These are phyloP conservation scores for Dipodomys spectabilis DNA, from an alignment of 2,113 vertebrate species.

Conservation along the genomic window DNA sequence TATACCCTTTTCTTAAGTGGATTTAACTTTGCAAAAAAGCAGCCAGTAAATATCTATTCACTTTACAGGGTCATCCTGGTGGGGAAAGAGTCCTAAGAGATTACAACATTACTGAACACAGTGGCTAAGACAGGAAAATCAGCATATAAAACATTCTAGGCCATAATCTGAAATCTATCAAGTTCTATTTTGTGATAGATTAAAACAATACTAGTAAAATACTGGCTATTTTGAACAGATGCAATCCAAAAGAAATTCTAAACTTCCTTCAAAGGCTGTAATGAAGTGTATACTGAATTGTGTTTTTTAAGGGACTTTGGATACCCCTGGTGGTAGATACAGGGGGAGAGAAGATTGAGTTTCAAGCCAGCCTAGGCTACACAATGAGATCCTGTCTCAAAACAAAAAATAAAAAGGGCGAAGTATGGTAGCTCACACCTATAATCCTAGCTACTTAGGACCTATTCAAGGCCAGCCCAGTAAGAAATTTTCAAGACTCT, in stretches of 20 bases:
- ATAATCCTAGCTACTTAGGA: too few species aligned
- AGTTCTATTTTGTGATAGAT: neutral
- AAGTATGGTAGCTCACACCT: too few species aligned
- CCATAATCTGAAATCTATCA: neutral
- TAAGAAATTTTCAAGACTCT: too few species aligned
- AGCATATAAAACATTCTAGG: neutral
- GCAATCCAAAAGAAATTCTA: neutral
- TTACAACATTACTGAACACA: neutral
- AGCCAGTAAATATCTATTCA: neutral
- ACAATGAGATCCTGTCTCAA: too few species aligned
- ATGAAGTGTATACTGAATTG: neutral
- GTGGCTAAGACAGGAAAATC: neutral
- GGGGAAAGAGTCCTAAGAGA: neutral
- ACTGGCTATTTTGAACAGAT: neutral
- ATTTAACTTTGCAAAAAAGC: neutral
- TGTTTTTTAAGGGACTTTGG: too few species aligned
- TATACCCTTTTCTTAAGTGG: neutral
- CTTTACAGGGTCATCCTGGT: neutral
- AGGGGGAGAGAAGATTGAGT: too few species aligned
- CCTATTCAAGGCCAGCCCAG: too few species aligned
- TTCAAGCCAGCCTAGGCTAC: too few species aligned
- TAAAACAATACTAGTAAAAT: slow-evolving; percentile 20
- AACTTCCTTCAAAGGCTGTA: neutral
- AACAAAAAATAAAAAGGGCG: too few species aligned
- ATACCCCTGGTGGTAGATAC: too few species aligned